phyloP scores from a whole-genome alignment of 2,797 vertebrate species.

The Oreochromis grahami region DNA sequence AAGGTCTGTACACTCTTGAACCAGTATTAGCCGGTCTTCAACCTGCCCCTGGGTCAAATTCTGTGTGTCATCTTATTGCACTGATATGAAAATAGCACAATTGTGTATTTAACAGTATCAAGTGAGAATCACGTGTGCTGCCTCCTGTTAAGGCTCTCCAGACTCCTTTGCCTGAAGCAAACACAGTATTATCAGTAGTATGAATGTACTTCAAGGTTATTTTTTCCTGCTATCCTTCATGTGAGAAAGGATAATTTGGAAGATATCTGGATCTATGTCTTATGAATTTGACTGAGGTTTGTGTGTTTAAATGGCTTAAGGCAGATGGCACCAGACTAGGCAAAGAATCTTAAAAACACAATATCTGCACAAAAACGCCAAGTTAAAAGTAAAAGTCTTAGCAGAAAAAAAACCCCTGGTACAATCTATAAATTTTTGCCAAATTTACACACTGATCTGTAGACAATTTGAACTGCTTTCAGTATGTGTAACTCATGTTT shows the following conservation, averaged over 20 bases:
- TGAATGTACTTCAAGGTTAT: neutral
- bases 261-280: rapidly evolving
- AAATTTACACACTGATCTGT: rapidly evolving
- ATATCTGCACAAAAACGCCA: neutral
- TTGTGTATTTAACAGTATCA: neutral
- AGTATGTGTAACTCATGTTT: neutral
- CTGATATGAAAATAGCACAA: neutral
- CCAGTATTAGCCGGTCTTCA: neutral
- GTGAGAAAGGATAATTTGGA: neutral
- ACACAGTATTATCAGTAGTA: neutral
- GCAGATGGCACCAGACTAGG: neutral
- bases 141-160: neutral
- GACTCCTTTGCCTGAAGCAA: neutral
- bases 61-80: neutral
- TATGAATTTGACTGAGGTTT: neutral
- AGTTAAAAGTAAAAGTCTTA: neutral
- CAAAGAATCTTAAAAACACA: neutral
- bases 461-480: neutral
- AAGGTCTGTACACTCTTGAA: neutral
- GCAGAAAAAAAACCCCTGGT: neutral
- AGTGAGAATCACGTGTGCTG: rapidly evolving
- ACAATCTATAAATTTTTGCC: neutral
- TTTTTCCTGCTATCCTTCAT: neutral
- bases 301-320: neutral
- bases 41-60: neutral